Evolutionary conservation across 2,888 invertebrate genomes (phyloP).

Genomic region (Tholera decimalis): DNA sequence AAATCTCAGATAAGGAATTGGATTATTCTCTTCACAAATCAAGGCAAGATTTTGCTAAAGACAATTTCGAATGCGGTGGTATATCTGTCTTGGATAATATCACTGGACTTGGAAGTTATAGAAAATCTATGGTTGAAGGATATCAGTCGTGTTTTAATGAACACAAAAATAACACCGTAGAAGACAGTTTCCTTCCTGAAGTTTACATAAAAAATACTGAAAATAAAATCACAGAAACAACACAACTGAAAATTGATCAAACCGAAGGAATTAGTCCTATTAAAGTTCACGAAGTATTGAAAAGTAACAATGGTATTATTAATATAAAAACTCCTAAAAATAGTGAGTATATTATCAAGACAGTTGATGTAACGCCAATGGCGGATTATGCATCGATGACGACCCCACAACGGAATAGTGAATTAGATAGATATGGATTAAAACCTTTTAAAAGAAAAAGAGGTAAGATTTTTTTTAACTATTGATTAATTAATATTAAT

Average conservation of each 20-base stretch:
- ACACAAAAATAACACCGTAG: conserved; percentile 16
- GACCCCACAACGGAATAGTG: conserved; percentile 90
- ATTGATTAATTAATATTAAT: too few relatives aligned
- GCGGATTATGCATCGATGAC: conserved; percentile 91
- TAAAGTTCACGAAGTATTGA: conserved; percentile 20
- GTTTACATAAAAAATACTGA: conserved; percentile 44
- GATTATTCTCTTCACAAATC: conserved; percentile 91
- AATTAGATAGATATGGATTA: conserved; percentile 92
- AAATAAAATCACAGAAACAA: neutral
- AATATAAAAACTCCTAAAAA: conserved; percentile 80
- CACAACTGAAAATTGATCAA: neutral
- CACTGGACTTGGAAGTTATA: conserved; percentile 46
- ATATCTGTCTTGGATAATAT: conserved; percentile 73
- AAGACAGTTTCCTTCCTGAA: conserved; percentile 54
- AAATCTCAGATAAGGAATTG: conserved; percentile 92
- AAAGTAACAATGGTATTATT: conserved; percentile 45
- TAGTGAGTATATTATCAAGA: conserved; percentile 89
- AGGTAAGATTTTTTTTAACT: conserved; percentile 77
- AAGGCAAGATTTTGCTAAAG: conserved; percentile 63
- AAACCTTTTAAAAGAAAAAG: conserved; percentile 93
- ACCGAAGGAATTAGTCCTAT: conserved; percentile 17
- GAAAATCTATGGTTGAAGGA: conserved; percentile 46
- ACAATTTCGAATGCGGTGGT: conserved; percentile 73
- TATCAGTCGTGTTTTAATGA: conserved; percentile 22
- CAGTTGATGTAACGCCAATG: conserved; percentile 91